phyloP scores from a whole-genome alignment of 2,888 invertebrate species.

The Tetropium fuscum region DNA sequence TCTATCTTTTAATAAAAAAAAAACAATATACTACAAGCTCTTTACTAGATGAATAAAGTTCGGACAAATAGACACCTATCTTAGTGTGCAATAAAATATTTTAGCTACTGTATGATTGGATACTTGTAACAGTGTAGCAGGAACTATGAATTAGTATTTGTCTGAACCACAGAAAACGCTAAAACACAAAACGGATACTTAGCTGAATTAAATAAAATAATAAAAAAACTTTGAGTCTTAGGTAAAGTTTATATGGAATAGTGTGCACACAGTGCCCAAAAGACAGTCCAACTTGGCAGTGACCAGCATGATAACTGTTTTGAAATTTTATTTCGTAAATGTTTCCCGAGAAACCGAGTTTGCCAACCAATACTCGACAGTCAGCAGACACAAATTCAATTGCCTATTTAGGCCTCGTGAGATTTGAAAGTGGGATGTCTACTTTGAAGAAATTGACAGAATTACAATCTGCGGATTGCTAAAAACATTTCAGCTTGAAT shows the following conservation, averaged over 20 bases:
- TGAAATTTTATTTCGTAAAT: conserved; percentile 45
- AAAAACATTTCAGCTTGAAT: conserved; percentile 42
- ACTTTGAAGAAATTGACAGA: conserved; percentile 30
- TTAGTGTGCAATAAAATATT: too few relatives aligned
- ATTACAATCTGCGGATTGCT: conserved; percentile 44
- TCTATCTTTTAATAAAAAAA: conserved; percentile 17
- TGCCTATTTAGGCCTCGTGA: conserved; percentile 22
- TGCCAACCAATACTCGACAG: conserved; percentile 11
- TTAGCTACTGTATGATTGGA: too few relatives aligned
- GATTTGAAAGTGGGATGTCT: conserved; percentile 14
- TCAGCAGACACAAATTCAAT: conserved; percentile 35
- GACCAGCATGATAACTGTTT: conserved; percentile 52
- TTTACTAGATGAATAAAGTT: conserved; percentile 25
- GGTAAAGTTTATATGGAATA: conserved; percentile 46
- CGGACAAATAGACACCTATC: conserved; percentile 19
- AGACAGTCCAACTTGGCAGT: conserved; percentile 48
- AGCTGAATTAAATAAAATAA: conserved; percentile 28
- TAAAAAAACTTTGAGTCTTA: conserved; percentile 45
- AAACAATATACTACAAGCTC: conserved; percentile 34
- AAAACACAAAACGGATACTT: conserved; percentile 33
- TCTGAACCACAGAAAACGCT: conserved; percentile 26
- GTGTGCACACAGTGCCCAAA: conserved; percentile 48
- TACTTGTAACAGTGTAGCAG: too few relatives aligned
- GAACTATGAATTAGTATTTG: too few relatives aligned
- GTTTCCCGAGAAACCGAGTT: background rate